Evolutionary conservation across 2,797 vertebrate genomes (phyloP).

Genomic region (Amblyraja radiata): DNA sequence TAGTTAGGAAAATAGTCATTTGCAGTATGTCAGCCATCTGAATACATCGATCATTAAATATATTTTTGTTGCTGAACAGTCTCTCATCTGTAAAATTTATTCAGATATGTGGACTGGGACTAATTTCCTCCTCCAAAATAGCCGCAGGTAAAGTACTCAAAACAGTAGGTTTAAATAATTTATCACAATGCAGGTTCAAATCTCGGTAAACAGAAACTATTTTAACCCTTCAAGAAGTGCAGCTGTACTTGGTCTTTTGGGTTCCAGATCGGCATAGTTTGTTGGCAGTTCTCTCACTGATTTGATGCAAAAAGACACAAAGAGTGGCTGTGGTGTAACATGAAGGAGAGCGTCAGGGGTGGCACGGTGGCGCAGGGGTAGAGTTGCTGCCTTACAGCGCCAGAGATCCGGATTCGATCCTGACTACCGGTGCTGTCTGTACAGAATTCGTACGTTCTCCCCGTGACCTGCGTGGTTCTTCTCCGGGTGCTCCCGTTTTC

Average conservation of each 20-base stretch:
- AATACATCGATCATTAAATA: background rate
- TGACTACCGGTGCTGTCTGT: too few relatives aligned
- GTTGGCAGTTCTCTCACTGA: background rate
- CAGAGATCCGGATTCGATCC: too few relatives aligned
- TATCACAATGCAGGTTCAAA: background rate
- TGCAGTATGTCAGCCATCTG: background rate
- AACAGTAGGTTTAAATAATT: conserved; percentile 14
- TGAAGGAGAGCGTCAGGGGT: background rate
- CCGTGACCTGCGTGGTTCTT: too few relatives aligned
- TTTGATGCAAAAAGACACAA: background rate
- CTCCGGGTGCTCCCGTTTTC: too few relatives aligned
- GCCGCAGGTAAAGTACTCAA: conserved; percentile 7
- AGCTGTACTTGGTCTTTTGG: background rate
- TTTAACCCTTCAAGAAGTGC: background rate
- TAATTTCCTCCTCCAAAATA: conserved; percentile 18
- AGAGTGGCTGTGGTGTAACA: background rate
- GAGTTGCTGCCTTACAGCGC: too few relatives aligned
- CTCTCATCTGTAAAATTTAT: conserved; percentile 30
- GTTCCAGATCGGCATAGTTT: background rate
- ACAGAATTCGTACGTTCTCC: too few relatives aligned
- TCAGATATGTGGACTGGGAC: conserved; percentile 23
- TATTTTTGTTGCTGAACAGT: background rate
- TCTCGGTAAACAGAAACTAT: background rate
- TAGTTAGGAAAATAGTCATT: background rate
- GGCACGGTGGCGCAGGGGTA: too few relatives aligned